Conservation (phyloP, 2,888 invertebrate species). For the Lycaena phlaeas region DNA sequence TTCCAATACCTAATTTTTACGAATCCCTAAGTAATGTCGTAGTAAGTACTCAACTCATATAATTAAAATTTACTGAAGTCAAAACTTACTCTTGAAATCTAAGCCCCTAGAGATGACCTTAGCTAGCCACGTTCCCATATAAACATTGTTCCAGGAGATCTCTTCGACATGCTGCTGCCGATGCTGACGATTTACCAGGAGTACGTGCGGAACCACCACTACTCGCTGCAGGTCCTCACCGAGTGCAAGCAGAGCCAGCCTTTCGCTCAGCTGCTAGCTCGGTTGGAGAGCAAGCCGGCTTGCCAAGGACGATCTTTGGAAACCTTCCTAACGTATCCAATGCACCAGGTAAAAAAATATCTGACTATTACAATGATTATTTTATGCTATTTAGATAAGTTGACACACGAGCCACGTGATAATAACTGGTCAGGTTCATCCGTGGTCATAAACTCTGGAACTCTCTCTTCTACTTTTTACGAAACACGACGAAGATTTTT, state of each 20-base stretch:
- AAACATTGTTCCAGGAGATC: conserved; percentile 78
- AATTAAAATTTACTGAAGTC: no score
- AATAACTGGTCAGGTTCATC: no score
- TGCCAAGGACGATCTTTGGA: conserved; percentile 90
- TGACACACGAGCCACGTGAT: no score
- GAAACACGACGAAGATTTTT: no score
- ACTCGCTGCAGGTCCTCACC: conserved; percentile 91
- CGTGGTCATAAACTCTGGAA: no score
- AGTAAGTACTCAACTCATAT: no score
- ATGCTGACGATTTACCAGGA: conserved; percentile 97
- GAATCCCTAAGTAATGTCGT: no score
- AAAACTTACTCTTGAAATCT: no score
- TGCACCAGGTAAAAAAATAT: conserved; percentile 83
- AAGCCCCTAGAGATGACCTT: no score
- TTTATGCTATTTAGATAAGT: no score
- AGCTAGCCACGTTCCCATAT: conserved; percentile 3
- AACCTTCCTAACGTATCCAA: conserved; percentile 92
- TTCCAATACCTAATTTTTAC: no score
- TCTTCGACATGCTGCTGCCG: conserved; percentile 94
- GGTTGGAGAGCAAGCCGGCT: conserved; percentile 88
- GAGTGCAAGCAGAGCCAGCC: conserved; percentile 90
- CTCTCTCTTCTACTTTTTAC: not conserved
- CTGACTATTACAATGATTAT: not conserved
- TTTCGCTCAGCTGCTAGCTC: conserved; percentile 83
- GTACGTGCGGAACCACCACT: conserved; percentile 95